A percentile compares a stretch with the other conserved stretches of the same genome.
These are phyloP conservation scores for Calyptommatus sinebrachiatus DNA, from an alignment of 2,113 vertebrate species.

Conservation along the genomic window DNA sequence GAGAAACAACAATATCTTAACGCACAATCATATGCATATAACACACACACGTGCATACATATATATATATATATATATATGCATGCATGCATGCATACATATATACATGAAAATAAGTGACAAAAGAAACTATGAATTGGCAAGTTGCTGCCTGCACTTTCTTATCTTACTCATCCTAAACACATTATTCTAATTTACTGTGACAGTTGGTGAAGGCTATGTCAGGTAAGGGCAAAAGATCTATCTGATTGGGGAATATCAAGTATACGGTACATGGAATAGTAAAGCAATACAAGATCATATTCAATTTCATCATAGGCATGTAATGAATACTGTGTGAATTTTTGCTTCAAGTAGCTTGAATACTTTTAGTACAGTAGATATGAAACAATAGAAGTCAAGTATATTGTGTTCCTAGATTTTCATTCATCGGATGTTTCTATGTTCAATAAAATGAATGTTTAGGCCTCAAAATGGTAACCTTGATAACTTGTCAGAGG, in stretches of 20 bases:
- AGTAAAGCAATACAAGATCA: background rate
- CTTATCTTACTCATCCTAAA: constrained; percentile 1
- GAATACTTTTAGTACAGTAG: background rate
- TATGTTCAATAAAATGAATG: background rate
- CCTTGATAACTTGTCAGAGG: background rate
- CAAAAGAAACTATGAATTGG: no score
- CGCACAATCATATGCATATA: no score
- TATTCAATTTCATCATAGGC: background rate
- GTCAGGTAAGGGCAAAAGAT: constrained; percentile 59
- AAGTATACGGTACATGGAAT: constrained; percentile 22
- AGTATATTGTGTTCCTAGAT: background rate
- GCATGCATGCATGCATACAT: no score
- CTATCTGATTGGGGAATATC: constrained; percentile 57
- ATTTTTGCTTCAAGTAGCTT: background rate
- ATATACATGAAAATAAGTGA: no score
- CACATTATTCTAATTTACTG: constrained; percentile 62
- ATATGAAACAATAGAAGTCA: constrained; percentile 2
- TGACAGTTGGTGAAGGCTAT: constrained; percentile 66
- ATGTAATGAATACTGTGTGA: background rate
- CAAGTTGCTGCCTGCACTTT: no score
- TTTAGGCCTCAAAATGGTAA: background rate
- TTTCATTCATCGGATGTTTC: background rate
- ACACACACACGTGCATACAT: no score
- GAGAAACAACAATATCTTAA: no score
- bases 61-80: no score